Evolutionary conservation across 2,888 invertebrate genomes (phyloP).

Genomic region (Diplazon laetatorius): DNA sequence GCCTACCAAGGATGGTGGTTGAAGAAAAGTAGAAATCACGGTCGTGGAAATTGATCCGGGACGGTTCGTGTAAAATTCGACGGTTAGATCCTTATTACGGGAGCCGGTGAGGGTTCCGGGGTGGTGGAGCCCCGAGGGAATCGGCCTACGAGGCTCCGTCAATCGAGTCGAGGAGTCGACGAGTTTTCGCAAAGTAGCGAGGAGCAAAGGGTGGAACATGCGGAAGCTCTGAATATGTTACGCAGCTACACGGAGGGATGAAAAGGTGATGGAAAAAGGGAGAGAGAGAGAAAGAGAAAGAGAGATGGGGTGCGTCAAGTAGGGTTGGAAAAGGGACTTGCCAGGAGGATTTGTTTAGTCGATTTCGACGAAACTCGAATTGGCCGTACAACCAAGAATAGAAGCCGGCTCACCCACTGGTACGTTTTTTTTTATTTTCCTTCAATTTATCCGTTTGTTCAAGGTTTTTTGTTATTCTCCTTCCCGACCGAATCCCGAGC

Average conservation of each 20-base stretch:
- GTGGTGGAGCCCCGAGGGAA: constrained; percentile 21
- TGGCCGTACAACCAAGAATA: neutral
- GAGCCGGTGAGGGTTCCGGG: constrained; percentile 8
- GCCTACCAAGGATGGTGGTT: neutral
- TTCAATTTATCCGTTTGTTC: neutral
- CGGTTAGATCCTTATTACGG: constrained; percentile 21
- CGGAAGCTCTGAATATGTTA: constrained; percentile 45
- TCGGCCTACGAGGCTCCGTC: constrained; percentile 24
- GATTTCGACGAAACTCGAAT: constrained; percentile 19
- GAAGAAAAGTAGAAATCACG: neutral
- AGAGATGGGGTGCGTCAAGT: constrained; percentile 2
- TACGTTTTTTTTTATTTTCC: neutral
- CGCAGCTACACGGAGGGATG: constrained; percentile 7
- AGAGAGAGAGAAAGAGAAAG: neutral
- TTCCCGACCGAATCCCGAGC: constrained; percentile 4
- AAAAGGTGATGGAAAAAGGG: neutral
- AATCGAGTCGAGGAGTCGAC: constrained; percentile 39
- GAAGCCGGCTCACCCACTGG: neutral
- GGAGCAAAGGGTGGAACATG: constrained; percentile 25
- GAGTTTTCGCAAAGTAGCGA: constrained; percentile 28
- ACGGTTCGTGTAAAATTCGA: neutral
- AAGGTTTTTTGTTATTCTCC: constrained; percentile 13
- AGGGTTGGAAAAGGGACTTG: neutral
- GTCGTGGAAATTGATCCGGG: neutral
- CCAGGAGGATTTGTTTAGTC: constrained; percentile 18